A percentile compares a stretch with the other conserved stretches of the same genome.
Conservation (phyloP, 2,797 vertebrate genomes). For the Liasis olivaceus region DNA sequence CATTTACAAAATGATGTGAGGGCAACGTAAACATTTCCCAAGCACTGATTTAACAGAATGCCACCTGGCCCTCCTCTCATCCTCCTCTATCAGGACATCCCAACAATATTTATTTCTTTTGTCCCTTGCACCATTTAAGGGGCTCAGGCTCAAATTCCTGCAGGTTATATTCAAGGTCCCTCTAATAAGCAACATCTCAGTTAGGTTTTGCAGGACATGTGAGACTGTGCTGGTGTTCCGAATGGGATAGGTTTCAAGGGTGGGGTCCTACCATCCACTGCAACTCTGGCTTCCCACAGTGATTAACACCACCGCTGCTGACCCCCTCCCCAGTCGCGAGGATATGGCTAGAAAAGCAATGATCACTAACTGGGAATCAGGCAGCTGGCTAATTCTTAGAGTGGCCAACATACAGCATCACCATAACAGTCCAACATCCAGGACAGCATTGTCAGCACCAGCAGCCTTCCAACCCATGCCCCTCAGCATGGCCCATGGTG, state of each 20-base stretch:
- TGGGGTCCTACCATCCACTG: not conserved
- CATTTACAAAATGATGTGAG: not conserved
- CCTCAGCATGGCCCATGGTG: not conserved
- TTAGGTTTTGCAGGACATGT: not conserved
- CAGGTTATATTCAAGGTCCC: not conserved
- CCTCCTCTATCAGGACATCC: not conserved
- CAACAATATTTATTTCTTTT: not conserved
- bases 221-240: not conserved
- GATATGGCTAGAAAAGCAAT: no score
- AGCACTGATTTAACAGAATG: not conserved
- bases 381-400: not conserved
- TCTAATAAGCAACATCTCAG: not conserved
- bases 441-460: not conserved
- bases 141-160: not conserved
- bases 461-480: not conserved
- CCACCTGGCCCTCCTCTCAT: not conserved
- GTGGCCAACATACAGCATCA: not conserved
- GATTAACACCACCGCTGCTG: not conserved
- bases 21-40: not conserved
- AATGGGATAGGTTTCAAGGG: not conserved
- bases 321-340: not conserved
- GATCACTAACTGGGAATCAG: not conserved
- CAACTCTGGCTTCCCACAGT: not conserved
- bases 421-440: not conserved
- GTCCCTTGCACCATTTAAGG: not conserved